A percentile compares a stretch with the other conserved stretches of the same genome.
These are phyloP conservation scores for Saccopteryx leptura DNA, from an alignment of 2,113 vertebrate species.

Conservation along the genomic window DNA sequence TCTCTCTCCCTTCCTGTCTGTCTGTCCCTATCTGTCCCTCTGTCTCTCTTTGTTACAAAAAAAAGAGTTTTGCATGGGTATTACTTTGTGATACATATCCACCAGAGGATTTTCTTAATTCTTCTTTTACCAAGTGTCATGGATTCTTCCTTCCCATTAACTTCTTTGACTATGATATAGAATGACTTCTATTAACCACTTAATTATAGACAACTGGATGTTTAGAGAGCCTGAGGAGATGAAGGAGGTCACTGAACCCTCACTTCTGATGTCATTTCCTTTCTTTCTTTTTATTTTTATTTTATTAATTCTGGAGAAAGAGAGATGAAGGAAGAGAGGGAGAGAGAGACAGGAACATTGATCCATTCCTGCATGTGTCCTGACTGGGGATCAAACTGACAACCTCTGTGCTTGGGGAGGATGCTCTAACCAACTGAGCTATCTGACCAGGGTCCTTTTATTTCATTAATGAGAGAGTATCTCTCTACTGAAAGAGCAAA, in stretches of 20 bases:
- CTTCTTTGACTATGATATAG: conserved; percentile 45
- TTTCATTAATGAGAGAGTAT: not conserved
- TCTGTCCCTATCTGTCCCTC: too few species aligned
- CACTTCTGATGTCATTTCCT: not conserved
- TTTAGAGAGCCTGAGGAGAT: conserved; percentile 31
- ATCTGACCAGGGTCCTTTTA: not conserved
- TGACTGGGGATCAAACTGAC: too few species aligned
- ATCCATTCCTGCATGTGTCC: too few species aligned
- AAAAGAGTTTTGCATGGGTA: not conserved
- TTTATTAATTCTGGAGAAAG: too few species aligned
- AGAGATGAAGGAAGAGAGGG: too few species aligned
- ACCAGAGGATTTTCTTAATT: conserved; percentile 47
- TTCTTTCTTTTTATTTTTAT: not conserved
- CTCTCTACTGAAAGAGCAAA: not conserved
- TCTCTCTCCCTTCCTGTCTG: too few species aligned
- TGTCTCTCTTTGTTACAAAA: too few species aligned
- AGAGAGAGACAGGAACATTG: too few species aligned
- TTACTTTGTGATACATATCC: not conserved
- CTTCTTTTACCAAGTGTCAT: conserved; percentile 38
- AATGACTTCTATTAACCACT: not conserved
- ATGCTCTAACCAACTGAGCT: too few species aligned
- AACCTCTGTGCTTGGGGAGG: too few species aligned
- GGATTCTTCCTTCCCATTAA: conserved; percentile 29
- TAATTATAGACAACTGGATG: not conserved
- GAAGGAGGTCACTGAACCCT: not conserved